Conservation (phyloP, 2,797 vertebrate genomes). For the Hoplostethus atlanticus region DNA sequence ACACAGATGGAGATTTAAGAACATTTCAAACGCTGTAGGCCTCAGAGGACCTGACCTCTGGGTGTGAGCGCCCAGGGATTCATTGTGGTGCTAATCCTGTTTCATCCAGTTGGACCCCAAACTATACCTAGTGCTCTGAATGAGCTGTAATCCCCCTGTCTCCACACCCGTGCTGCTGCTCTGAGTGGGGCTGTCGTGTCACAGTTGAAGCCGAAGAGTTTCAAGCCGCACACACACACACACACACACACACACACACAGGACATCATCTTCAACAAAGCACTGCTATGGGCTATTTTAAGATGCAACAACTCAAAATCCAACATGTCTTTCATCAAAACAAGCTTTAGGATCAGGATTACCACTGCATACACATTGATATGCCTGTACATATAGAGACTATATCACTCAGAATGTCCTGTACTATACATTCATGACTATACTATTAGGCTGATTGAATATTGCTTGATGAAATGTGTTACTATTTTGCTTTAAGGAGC, state of each 20-base stretch:
- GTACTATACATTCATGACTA: slow-evolving; percentile 14
- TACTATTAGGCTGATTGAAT: slow-evolving; percentile 23
- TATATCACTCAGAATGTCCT: neutral
- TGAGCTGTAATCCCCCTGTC: slow-evolving; percentile 75
- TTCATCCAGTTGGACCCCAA: slow-evolving; percentile 78
- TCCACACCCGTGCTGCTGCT: slow-evolving; percentile 40
- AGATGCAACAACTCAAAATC: slow-evolving; percentile 11
- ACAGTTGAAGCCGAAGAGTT: slow-evolving; percentile 36
- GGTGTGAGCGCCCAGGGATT: slow-evolving; percentile 65
- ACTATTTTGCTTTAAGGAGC: slow-evolving; percentile 44
- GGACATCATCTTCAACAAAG: no score
- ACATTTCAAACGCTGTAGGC: slow-evolving; percentile 75
- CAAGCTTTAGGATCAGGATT: slow-evolving; percentile 51
- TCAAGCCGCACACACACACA: slow-evolving; percentile 46
- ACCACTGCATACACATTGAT: neutral
- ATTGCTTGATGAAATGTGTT: slow-evolving; percentile 14
- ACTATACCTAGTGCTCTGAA: slow-evolving; percentile 77
- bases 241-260: no score
- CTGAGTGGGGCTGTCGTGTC: slow-evolving; percentile 66
- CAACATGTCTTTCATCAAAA: slow-evolving; percentile 8
- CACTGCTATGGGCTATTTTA: neutral
- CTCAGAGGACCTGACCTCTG: slow-evolving; percentile 65
- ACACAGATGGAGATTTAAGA: slow-evolving; percentile 76
- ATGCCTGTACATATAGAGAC: neutral
- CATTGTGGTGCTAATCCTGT: slow-evolving; percentile 81